Evolutionary conservation across 2,888 invertebrate genomes (phyloP), one percentile per base, ranked within the genome.

Genomic region (Sicus ferrugineus): DNA sequence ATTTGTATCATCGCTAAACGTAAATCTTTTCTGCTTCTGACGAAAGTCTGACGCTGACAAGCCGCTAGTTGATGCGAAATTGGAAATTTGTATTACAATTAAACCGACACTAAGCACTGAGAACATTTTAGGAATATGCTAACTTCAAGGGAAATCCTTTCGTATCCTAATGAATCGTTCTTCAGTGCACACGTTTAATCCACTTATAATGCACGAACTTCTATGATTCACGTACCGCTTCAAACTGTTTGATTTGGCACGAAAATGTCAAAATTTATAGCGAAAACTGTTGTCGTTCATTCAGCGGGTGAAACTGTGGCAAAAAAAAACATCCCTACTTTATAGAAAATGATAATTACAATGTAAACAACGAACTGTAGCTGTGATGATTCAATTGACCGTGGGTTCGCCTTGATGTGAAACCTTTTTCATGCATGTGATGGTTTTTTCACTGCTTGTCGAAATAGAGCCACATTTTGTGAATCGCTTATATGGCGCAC

Each of bases 251-350:
- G 50, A 23, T 14, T 64, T 50, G 5, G 16, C 52, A 42, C 52
- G 31, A 31, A 64, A 64, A 52, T 31, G 21, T 50, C 16, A 21
- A 30, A 52, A 48, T 64, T 64, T 64, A 64, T 64, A 64, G 28
- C 14, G 11, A 64, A 52, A 64, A 48, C n/a, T 34, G 21, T 48
- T 61, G 61, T 9, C 56, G 16, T 23, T 56, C 42, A 42, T 2
- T 42, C 42, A 42, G 42, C n/a, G n/a, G n/a, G n/a, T n/a, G n/a
- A n/a, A n/a, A n/a, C n/a, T n/a, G n/a, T n/a, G 28, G 14, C 28
- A 6, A 19, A 26, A 42, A 28, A 42, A 62, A 62, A 26, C 62
- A 46, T 14, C 21, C 14, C 21, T 19, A 62, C 26, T 42, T 46
- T 62, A 42, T 26, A 46, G 46, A n/a, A 61, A 42, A 61, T 23